A percentile compares a stretch with the other conserved stretches of the same genome.
phyloP scores from a whole-genome alignment of 2,888 invertebrate genomes.

The Hermaeophaga mercurialis region DNA sequence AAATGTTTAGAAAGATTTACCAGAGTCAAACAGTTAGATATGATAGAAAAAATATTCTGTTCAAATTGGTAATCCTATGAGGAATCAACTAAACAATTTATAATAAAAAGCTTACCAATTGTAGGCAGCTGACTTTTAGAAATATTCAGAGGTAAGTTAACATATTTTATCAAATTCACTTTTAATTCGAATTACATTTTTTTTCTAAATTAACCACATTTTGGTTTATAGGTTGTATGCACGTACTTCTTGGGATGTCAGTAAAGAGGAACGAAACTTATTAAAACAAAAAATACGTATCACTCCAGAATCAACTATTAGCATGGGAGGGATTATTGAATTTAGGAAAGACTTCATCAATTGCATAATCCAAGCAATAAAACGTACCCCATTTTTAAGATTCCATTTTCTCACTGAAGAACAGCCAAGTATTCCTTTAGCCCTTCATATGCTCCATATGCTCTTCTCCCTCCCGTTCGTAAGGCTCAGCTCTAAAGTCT shows the following conservation, averaged over 20 bases:
- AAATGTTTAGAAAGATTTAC: conserved; percentile 94
- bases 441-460: conserved; percentile 87
- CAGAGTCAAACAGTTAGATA: conserved; percentile 89
- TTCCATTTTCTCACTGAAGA: conserved; percentile 95
- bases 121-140: conserved; percentile 97
- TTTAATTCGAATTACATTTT: too few relatives aligned
- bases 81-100: conserved; percentile 94
- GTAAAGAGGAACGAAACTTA: conserved; percentile 76
- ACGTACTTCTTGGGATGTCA: conserved; percentile 80
- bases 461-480: conserved; percentile 95
- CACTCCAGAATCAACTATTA: conserved; percentile 81
- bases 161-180: neutral
- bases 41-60: conserved; percentile 94
- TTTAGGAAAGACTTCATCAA: conserved; percentile 99
- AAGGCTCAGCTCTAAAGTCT: too few relatives aligned
- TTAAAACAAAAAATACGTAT: conserved; percentile 79
- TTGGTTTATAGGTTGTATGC: conserved; percentile 52
- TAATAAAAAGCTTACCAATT: conserved; percentile 92
- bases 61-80: conserved; percentile 88
- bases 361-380: conserved; percentile 93
- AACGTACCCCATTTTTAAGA: conserved; percentile 91
- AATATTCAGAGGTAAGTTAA: conserved; percentile 84
- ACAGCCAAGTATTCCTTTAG: conserved; percentile 86
- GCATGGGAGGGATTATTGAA: conserved; percentile 92
- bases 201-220: too few relatives aligned